Evolutionary conservation across 2,888 invertebrate species (phyloP).

Genomic region (Torymus tubicola): DNA sequence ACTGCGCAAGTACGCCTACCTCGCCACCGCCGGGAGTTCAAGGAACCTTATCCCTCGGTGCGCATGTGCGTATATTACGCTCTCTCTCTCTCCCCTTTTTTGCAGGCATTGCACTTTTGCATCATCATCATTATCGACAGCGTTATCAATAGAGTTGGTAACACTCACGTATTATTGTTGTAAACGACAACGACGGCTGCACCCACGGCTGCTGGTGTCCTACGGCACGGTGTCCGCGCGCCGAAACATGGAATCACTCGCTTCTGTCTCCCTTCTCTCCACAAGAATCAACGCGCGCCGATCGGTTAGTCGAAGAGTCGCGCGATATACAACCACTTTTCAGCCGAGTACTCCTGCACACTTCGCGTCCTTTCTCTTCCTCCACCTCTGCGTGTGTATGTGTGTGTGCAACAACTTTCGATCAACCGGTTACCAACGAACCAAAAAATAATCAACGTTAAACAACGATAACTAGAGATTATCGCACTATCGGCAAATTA

Average conservation of each 20-base stretch:
- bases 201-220: slow-evolving; percentile 33
- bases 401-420: neutral
- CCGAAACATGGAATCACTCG: slow-evolving; percentile 51
- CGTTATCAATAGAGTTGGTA: no score
- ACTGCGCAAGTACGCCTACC: neutral
- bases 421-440: no score
- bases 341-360: no score
- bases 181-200: slow-evolving; percentile 16
- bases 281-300: no score
- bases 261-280: neutral
- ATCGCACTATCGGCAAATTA: no score
- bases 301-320: no score
- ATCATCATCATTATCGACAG: no score
- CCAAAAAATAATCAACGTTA: no score
- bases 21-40: slow-evolving; percentile 38
- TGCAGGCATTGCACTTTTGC: neutral
- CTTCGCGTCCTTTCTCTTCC: no score
- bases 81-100: neutral
- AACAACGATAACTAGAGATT: no score
- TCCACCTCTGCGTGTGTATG: neutral
- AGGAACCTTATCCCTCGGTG: slow-evolving; percentile 49
- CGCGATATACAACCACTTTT: no score
- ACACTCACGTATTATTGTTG: slow-evolving; percentile 41
- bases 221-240: slow-evolving; percentile 41
- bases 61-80: neutral